Percentiles rank a stretch among this genome's conserved stretches.
These are phyloP conservation scores for Odocoileus virginianus DNA, from an alignment of 2,113 vertebrate genomes.

Conservation along the genomic window DNA sequence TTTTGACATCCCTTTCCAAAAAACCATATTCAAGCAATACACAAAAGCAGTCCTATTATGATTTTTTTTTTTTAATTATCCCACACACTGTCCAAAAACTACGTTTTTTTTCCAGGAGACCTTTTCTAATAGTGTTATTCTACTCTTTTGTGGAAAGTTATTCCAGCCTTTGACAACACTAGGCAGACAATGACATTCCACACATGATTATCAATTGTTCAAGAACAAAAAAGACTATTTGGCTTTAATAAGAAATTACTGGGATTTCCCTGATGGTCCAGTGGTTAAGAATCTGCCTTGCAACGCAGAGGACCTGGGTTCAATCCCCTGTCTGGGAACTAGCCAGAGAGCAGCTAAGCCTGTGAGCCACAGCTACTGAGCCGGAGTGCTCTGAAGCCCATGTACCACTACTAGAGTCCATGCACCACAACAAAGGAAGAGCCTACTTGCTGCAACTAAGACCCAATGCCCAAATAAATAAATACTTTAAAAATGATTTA, in stretches of 20 bases:
- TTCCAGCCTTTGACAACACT: neutral
- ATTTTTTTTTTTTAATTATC: neutral
- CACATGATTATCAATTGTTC: neutral
- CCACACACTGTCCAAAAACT: neutral
- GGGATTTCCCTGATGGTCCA: neutral
- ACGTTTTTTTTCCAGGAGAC: neutral
- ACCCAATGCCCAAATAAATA: neutral
- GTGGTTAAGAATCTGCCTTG: neutral
- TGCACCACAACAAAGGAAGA: neutral
- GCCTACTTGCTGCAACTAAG: neutral
- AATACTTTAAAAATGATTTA: neutral
- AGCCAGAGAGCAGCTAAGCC: neutral
- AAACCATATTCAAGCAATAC: neutral
- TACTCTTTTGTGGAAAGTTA: neutral
- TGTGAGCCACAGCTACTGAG: neutral
- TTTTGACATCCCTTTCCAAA: neutral
- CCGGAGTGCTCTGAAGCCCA: neutral
- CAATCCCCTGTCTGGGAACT: neutral
- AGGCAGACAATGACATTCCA: neutral
- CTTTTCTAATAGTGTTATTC: neutral
- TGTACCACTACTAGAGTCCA: neutral
- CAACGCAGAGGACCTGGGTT: neutral
- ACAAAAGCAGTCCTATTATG: neutral
- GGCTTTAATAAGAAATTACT: neutral
- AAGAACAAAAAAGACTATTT: slow-evolving; percentile 33